These are phyloP conservation scores for Drosophila pseudotakahashii DNA, from an alignment of 2,888 invertebrate genomes.

Conservation along the genomic window DNA sequence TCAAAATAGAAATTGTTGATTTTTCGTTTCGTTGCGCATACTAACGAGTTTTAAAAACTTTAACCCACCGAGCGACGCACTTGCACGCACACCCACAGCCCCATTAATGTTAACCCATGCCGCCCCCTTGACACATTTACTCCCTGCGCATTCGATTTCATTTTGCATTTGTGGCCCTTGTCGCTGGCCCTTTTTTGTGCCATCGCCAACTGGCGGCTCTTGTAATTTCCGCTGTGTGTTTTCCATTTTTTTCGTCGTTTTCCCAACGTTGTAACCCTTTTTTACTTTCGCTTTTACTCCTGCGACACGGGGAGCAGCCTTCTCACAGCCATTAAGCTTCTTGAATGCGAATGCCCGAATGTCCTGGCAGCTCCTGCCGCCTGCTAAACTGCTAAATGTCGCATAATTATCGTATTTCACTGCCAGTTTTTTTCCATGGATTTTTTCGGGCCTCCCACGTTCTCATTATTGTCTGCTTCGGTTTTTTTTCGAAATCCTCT, in stretches of 20 bases:
- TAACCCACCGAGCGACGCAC: conserved; percentile 44
- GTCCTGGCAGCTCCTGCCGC: conserved; percentile 53
- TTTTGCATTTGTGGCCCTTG: conserved; percentile 64
- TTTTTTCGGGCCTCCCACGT: conserved; percentile 9
- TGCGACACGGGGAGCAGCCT: conserved; percentile 33
- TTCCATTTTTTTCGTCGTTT: conserved; percentile 22
- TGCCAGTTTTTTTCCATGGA: conserved; percentile 40
- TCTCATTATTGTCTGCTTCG: conserved; percentile 67
- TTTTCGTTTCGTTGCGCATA: conserved; percentile 79
- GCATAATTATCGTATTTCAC: conserved; percentile 80
- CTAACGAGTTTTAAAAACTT: conserved; percentile 71
- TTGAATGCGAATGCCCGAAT: conserved; percentile 37
- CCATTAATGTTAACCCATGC: conserved; percentile 54
- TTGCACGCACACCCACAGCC: conserved; percentile 22
- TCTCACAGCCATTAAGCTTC: conserved; percentile 67
- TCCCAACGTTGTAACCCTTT: conserved; percentile 33
- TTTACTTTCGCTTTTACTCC: conserved; percentile 34
- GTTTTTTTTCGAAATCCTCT: conserved; percentile 28
- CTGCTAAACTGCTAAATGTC: conserved; percentile 79
- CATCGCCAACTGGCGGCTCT: conserved; percentile 70
- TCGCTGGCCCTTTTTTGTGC: conserved; percentile 38
- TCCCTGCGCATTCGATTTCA: conserved; percentile 68
- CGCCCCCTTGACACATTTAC: conserved; percentile 57
- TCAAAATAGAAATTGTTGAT: conserved; percentile 78
- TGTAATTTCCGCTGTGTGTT: conserved; percentile 71